These are phyloP conservation scores for Acleris cristana DNA, from an alignment of 2,888 invertebrate species.

Conservation along the genomic window DNA sequence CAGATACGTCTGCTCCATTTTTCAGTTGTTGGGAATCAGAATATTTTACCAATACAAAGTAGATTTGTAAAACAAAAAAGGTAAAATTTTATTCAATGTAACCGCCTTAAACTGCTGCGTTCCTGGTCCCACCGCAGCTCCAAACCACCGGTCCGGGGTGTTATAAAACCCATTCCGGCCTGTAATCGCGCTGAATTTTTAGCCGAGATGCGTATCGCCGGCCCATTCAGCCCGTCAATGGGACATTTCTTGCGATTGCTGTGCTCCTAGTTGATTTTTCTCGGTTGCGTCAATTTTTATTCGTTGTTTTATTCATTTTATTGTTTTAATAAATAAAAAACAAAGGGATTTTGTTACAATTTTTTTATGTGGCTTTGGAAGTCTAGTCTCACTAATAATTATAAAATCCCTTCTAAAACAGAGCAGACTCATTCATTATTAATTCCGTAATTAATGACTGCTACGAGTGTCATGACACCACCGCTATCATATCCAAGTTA, in stretches of 20 bases:
- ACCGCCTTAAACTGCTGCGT: conserved; percentile 5
- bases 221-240: conserved; percentile 45
- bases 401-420: no score
- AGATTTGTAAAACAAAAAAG: no score
- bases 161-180: conserved; percentile 73
- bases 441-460: no score
- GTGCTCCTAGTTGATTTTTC: conserved; percentile 41
- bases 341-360: background rate
- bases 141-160: conserved; percentile 46
- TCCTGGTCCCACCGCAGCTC: conserved; percentile 45
- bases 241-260: conserved; percentile 45
- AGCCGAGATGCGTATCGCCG: conserved; percentile 63
- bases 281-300: conserved; percentile 32
- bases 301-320: conserved; percentile 26
- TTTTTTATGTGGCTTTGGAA: background rate
- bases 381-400: no score
- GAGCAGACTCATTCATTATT: no score
- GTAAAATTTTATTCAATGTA: no score
- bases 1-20: no score
- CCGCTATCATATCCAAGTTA: no score
- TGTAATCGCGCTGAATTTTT: conserved; percentile 74
- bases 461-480: no score
- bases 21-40: no score
- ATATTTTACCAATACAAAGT: no score
- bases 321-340: conserved; percentile 18